These are phyloP conservation scores for Dolichotis patagonum DNA, from an alignment of 2,113 vertebrate species.

Conservation along the genomic window DNA sequence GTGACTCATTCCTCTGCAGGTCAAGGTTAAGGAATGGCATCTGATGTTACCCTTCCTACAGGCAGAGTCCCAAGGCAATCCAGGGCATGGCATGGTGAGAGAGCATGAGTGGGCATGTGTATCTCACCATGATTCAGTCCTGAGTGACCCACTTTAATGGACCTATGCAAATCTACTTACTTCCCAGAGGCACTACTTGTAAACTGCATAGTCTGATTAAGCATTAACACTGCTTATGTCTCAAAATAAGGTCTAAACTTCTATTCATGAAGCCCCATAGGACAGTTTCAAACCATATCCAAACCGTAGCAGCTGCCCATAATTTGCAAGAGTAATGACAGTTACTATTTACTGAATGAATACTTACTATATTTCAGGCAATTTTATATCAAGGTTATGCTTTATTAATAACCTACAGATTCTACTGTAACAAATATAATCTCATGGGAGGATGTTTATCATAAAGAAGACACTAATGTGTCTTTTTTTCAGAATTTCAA, in stretches of 20 bases:
- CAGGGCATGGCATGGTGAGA: neutral
- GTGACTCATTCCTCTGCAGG: too few relatives aligned
- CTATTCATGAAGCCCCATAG: neutral
- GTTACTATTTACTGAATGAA: neutral
- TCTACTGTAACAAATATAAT: neutral
- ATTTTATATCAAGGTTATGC: neutral
- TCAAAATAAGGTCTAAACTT: neutral
- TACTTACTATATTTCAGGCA: neutral
- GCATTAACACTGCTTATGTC: too few relatives aligned
- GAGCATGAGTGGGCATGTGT: accelerated
- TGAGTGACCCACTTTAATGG: accelerated
- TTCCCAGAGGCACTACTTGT: neutral
- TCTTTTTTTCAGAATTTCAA: neutral
- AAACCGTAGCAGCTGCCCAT: too few relatives aligned
- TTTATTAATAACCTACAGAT: neutral
- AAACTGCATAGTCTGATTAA: neutral
- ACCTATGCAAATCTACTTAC: neutral
- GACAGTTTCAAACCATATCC: neutral
- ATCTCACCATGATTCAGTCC: neutral
- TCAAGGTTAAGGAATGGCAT: too few relatives aligned
- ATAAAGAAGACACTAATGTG: neutral
- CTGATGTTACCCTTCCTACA: neutral
- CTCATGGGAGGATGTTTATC: neutral
- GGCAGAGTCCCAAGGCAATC: neutral
- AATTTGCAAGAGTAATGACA: neutral